Percentiles rank a stretch among this genome's conserved stretches.
phyloP scores from a whole-genome alignment of 1,140 invertebrate species.

The Diorhabda sublineata region DNA sequence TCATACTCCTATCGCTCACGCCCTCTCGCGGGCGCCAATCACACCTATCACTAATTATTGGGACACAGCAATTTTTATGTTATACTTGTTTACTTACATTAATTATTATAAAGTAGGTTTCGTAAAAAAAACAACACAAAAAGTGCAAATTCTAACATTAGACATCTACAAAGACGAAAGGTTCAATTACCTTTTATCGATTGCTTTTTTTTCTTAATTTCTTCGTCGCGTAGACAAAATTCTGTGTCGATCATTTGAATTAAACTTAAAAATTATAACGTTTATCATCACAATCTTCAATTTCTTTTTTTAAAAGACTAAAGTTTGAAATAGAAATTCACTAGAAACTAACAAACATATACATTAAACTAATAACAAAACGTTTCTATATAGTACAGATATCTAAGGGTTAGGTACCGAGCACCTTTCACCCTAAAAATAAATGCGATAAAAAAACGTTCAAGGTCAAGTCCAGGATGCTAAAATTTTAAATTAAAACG shows the following conservation, averaged over 20 bases:
- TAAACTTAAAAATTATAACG: constrained; percentile 36
- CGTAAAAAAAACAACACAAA: constrained; percentile 28
- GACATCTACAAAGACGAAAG: constrained; percentile 26
- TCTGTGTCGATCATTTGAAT: constrained; percentile 25
- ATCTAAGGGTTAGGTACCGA: constrained; percentile 12
- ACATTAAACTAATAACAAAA: constrained; percentile 29
- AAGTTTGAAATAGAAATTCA: constrained; percentile 43
- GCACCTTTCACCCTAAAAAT: constrained; percentile 29
- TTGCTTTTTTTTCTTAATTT: no score
- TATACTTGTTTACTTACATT: constrained; percentile 29
- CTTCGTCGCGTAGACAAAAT: constrained; percentile 16
- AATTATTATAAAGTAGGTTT: constrained; percentile 25
- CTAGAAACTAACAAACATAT: constrained; percentile 49
- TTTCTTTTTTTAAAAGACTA: constrained; percentile 36
- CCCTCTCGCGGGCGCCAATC: constrained; percentile 26
- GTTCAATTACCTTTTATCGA: no score
- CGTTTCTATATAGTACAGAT: constrained; percentile 26
- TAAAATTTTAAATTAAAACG: not conserved
- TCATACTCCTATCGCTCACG: constrained; percentile 20
- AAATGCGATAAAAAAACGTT: constrained; percentile 33
- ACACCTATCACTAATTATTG: constrained; percentile 47
- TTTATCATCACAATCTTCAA: constrained; percentile 41
- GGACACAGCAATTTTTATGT: constrained; percentile 44
- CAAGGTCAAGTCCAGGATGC: not conserved
- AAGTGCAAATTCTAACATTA: constrained; percentile 22